Evolutionary conservation across 2,797 vertebrate species (phyloP), one percentile per base, ranked within the genome.

Genomic region (Aplochiton taeniatus): DNA sequence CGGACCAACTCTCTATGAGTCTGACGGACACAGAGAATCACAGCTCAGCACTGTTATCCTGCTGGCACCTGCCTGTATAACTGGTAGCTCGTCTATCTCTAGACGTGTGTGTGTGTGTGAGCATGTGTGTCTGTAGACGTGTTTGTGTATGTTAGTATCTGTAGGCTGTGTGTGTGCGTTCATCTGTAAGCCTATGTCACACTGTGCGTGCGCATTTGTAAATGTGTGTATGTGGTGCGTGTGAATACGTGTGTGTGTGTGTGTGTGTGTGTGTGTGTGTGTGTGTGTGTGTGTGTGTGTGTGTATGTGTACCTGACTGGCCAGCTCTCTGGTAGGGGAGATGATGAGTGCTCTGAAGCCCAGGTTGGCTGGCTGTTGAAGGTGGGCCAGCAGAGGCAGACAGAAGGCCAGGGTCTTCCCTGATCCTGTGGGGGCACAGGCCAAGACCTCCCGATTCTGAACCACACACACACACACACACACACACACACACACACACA

Each of bases 371-470:
- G 96, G 96, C 20, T 96, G 93, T 63, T 93, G 94, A 74, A 99
- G 90, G 19, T 95, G 94, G 4, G 93, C 81, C 47, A 99, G 86
- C 69, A 99, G 87, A 0, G 97, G 97, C 70, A 99, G 87, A 72
- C 93, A 95, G 84, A 99, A 99, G 1, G 97, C 96, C 84, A 98
- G 80, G 0, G 97, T 99, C 85, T 99, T 99, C 12, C 97, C 97
- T 20, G 96, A 98, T 52, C 97, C 97, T 0, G 97, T 99, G 57
- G 97, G 97, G 74, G 97, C 97, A 59, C 95, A 97, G 13, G 96
- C 96, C 73, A 99, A 84, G 43, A 99, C 89, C 78, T 99, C 97
- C 1, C 96, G 93, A 73, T 90, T 80, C 96, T 99, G 72, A 11
- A 14, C 77, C 1, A 65, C 0, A 70, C 4, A 68, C 11, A 62